Percentiles rank a stretch among this genome's conserved stretches.
Evolutionary conservation across 2,888 invertebrate genomes (phyloP).

Genomic region (Scaptomyza cyrtandrae): DNA sequence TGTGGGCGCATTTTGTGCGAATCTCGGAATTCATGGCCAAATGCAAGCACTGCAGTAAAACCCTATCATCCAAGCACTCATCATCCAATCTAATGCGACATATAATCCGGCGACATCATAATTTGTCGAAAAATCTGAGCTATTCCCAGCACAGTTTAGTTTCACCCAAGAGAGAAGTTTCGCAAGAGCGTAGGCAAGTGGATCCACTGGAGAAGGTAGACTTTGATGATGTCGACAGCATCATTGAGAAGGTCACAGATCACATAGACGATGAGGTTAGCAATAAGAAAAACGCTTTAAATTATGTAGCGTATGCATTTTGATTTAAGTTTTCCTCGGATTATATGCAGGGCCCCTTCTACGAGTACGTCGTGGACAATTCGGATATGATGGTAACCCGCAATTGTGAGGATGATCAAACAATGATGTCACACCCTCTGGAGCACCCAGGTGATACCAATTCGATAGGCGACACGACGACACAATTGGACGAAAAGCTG

Average conservation of each 20-base stretch:
- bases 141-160: conserved; percentile 67
- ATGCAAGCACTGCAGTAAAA: conserved; percentile 71
- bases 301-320: conserved; percentile 8
- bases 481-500: conserved; percentile 71
- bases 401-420: conserved; percentile 53
- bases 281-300: not conserved
- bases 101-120: conserved; percentile 67
- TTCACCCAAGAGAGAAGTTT: conserved; percentile 58
- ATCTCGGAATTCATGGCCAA: conserved; percentile 72
- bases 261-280: conserved; percentile 68
- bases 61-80: conserved; percentile 69
- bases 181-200: conserved; percentile 42
- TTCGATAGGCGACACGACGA: conserved; percentile 58
- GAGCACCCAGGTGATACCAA: conserved; percentile 42
- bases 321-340: conserved; percentile 46
- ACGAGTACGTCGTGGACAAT: conserved; percentile 68
- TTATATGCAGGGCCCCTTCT: conserved; percentile 64
- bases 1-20: conserved; percentile 69
- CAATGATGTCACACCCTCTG: conserved; percentile 41
- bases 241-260: conserved; percentile 67
- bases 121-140: conserved; percentile 64
- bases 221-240: conserved; percentile 72
- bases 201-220: conserved; percentile 71
- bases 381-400: conserved; percentile 54
- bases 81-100: conserved; percentile 74